Conservation (phyloP, 2,797 vertebrate species). For the Tokudaia muenninki region DNA sequence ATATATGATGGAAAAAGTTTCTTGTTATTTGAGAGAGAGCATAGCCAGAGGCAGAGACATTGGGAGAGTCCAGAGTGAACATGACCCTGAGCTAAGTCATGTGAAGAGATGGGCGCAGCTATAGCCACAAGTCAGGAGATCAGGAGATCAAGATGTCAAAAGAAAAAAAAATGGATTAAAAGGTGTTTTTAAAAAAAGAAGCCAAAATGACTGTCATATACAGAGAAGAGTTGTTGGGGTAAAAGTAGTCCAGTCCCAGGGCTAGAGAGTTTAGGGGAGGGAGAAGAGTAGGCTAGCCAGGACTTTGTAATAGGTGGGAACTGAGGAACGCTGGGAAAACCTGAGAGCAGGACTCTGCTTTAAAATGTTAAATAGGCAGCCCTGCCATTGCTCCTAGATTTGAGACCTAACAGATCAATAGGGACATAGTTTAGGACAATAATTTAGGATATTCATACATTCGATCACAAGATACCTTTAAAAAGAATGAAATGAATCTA, state of each 20-base stretch:
- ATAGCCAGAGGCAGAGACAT: neutral
- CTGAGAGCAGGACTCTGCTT: neutral
- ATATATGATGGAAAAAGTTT: neutral
- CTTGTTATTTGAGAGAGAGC: too few relatives aligned
- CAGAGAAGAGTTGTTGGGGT: fast-evolving
- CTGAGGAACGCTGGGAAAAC: neutral
- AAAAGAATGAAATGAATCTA: neutral
- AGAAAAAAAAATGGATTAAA: neutral
- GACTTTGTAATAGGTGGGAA: neutral
- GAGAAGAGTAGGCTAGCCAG: neutral
- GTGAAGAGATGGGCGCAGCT: neutral
- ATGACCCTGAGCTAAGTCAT: neutral
- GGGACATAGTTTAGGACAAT: neutral
- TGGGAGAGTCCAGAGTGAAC: neutral
- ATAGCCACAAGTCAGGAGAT: neutral
- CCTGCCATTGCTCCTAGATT: neutral
- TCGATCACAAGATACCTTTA: neutral
- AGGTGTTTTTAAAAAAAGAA: neutral
- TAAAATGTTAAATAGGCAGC: too few relatives aligned
- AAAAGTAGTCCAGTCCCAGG: neutral
- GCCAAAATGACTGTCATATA: neutral
- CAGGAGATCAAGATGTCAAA: neutral
- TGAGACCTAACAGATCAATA: neutral
- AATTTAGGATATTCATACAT: conserved; percentile 8
- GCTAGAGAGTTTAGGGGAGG: neutral